A percentile compares a stretch with the other conserved stretches of the same genome.
phyloP scores from a whole-genome alignment of 2,797 vertebrate genomes.

The Typhlichthys subterraneus region DNA sequence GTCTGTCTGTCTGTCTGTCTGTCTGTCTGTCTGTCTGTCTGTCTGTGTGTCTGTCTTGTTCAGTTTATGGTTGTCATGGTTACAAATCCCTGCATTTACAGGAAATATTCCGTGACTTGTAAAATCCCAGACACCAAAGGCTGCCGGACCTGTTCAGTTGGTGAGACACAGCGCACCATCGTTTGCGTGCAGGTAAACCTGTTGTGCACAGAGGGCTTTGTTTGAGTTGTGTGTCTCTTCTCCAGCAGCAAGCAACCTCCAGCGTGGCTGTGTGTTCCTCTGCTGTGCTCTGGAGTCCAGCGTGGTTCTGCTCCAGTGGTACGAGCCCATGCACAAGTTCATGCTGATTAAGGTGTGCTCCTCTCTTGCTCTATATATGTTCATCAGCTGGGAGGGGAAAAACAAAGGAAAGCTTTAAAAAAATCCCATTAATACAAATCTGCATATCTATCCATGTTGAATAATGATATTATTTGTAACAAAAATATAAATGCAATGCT shows the following conservation, averaged over 20 bases:
- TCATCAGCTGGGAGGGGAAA: too few species aligned
- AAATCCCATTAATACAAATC: too few species aligned
- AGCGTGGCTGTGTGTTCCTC: constrained; percentile 80
- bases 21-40: too few species aligned
- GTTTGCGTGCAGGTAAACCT: too few species aligned
- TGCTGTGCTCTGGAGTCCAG: constrained; percentile 87
- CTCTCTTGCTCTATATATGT: background rate
- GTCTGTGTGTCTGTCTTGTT: too few species aligned
- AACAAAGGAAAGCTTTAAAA: too few species aligned
- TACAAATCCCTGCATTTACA: constrained; percentile 45
- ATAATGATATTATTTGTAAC: too few species aligned
- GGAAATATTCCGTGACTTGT: constrained; percentile 81
- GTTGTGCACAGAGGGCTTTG: background rate
- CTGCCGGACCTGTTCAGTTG: constrained; percentile 86
- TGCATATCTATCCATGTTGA: too few species aligned
- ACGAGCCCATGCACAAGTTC: constrained; percentile 92
- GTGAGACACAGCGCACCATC: constrained; percentile 67
- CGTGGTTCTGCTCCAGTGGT: constrained; percentile 90
- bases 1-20: too few species aligned
- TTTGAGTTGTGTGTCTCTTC: background rate
- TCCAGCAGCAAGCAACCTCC: constrained; percentile 66
- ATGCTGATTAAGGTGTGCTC: constrained; percentile 88
- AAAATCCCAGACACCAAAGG: constrained; percentile 94
- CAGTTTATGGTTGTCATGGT: background rate
- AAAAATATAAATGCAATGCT: too few species aligned